Percentiles rank a stretch among this genome's conserved stretches.
Conservation (phyloP, 23 tunicate species). For the Trididemnum nubilum region DNA sequence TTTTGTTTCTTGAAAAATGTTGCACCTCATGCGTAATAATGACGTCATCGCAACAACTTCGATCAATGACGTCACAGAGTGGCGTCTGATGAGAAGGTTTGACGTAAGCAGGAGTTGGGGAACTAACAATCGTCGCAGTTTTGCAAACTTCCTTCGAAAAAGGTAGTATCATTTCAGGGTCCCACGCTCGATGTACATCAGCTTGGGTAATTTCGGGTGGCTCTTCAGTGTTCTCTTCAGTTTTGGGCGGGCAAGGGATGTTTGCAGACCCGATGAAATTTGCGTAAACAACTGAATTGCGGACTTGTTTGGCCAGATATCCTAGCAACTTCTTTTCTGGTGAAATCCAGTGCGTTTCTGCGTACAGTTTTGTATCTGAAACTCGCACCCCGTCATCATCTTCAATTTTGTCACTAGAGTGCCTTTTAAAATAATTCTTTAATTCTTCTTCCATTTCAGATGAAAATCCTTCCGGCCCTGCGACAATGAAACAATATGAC, state of each 20-base stretch:
- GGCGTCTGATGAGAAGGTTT: neutral
- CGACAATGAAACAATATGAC: neutral
- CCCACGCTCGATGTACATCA: neutral
- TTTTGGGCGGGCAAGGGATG: neutral
- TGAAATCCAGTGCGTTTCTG: neutral
- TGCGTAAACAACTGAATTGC: neutral
- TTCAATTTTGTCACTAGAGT: constrained; percentile 24
- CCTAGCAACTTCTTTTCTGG: neutral
- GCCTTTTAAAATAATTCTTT: constrained; percentile 38
- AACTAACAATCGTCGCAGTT: neutral
- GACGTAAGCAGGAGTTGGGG: neutral
- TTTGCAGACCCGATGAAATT: neutral
- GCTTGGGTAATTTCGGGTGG: constrained; percentile 2
- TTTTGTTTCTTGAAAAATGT: neutral
- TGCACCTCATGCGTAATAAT: constrained; percentile 4
- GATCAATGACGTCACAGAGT: constrained; percentile 17
- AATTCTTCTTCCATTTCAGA: constrained; percentile 74
- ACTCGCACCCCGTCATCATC: constrained; percentile 25
- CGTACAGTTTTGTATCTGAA: constrained; percentile 13
- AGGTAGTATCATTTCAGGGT: constrained; percentile 16
- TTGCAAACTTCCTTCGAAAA: neutral
- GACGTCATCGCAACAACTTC: neutral
- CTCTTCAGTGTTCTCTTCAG: neutral
- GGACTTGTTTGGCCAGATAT: neutral
- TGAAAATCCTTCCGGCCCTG: constrained; percentile 66